Conservation (phyloP, 2,113 vertebrate species). For the Desmodus rotundus region DNA sequence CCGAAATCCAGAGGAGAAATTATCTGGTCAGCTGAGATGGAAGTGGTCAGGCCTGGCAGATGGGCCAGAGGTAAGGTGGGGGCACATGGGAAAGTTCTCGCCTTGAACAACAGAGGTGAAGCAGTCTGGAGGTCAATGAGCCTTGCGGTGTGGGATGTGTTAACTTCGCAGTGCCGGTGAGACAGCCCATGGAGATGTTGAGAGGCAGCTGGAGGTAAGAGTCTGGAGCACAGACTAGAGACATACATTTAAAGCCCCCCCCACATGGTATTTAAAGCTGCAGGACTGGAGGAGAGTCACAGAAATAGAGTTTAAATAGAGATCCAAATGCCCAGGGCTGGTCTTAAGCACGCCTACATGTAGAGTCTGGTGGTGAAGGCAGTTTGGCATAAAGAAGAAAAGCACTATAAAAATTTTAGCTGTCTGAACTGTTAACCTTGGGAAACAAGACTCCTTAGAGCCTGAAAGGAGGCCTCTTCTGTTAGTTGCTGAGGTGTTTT, state of each 20-base stretch:
- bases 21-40: neutral
- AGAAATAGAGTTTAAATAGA: neutral
- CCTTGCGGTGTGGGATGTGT: too few relatives aligned
- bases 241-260: neutral
- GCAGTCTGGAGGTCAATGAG: neutral
- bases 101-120: neutral
- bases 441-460: neutral
- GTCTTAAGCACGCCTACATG: neutral
- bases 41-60: neutral
- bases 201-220: neutral
- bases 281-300: neutral
- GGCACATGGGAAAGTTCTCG: neutral
- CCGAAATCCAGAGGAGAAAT: neutral
- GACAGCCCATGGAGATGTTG: rapidly evolving
- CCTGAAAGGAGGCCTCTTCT: neutral
- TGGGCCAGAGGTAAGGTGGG: too few relatives aligned
- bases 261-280: neutral
- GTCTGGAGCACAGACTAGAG: neutral
- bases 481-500: neutral
- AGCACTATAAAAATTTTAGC: neutral
- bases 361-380: neutral
- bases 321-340: neutral
- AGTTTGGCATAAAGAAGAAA: neutral
- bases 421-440: too few relatives aligned
- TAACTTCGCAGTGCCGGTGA: neutral